A percentile compares a stretch with the other conserved stretches of the same genome.
Evolutionary conservation across 2,888 invertebrate genomes (phyloP).

Genomic region (Watsonalla binaria): DNA sequence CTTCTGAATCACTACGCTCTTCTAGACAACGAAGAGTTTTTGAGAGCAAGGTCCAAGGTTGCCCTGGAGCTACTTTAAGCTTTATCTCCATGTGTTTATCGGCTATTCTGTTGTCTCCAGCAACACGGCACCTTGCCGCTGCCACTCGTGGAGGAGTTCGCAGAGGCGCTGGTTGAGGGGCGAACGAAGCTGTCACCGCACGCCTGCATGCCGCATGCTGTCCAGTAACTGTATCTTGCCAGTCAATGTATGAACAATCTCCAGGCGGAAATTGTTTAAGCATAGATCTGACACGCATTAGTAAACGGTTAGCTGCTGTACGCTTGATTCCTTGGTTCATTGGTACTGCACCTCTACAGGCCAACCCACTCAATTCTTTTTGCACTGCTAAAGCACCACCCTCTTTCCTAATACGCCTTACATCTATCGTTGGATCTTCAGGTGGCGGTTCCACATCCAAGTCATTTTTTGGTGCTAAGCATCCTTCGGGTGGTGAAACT

Average conservation of each 20-base stretch:
- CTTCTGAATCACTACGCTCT: constrained; percentile 40
- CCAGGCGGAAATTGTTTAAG: constrained; percentile 58
- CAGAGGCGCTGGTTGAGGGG: constrained; percentile 49
- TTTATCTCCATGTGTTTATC: constrained; percentile 38
- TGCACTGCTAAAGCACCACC: constrained; percentile 65
- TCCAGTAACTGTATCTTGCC: constrained; percentile 58
- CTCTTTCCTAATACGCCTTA: constrained; percentile 51
- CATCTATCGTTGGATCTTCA: constrained; percentile 48
- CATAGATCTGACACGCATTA: constrained; percentile 55
- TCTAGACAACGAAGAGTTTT: constrained; percentile 57
- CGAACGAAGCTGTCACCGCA: constrained; percentile 65
- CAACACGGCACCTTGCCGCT: constrained; percentile 47
- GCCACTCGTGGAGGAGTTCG: constrained; percentile 35
- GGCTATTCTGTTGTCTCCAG: constrained; percentile 49
- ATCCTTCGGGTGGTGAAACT: constrained; percentile 34
- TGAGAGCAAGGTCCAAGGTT: constrained; percentile 49
- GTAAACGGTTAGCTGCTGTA: constrained; percentile 62
- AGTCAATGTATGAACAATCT: constrained; percentile 47
- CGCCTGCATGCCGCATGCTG: constrained; percentile 62
- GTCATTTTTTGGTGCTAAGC: constrained; percentile 30
- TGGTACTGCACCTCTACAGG: constrained; percentile 48
- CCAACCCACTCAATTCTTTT: constrained; percentile 53
- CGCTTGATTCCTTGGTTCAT: constrained; percentile 66
- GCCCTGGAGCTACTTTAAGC: constrained; percentile 31
- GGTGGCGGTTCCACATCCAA: constrained; percentile 33